Conservation (phyloP, 2,113 vertebrate genomes). For the Pan paniscus region DNA sequence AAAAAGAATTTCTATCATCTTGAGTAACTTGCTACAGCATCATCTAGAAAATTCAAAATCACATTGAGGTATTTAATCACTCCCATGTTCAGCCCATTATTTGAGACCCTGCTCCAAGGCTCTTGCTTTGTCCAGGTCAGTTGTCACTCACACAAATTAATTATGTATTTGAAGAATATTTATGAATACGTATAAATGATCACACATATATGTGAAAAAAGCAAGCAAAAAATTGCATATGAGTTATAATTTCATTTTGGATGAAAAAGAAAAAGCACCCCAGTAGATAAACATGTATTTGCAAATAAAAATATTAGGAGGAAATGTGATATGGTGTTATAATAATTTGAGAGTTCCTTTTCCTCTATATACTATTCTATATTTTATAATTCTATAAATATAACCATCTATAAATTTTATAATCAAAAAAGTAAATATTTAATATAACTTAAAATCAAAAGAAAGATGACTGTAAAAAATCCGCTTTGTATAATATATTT, state of each 20-base stretch:
- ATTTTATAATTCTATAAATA: not conserved
- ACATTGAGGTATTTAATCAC: not conserved
- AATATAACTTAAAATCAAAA: slow-evolving; percentile 27
- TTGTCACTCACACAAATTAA: not conserved
- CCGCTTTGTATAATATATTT: not conserved
- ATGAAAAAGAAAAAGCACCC: not conserved
- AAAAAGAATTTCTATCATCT: not conserved
- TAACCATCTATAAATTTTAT: not conserved
- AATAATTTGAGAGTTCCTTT: slow-evolving; percentile 3
- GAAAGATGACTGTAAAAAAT: not conserved
- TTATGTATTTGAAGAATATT: slow-evolving; percentile 23
- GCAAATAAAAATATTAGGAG: slow-evolving; percentile 11
- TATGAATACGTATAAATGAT: not conserved
- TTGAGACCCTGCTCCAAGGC: not conserved
- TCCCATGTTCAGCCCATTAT: not conserved
- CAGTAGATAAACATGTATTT: not conserved
- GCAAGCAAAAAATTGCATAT: not conserved
- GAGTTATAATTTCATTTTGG: not conserved
- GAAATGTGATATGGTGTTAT: not conserved
- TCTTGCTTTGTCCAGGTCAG: not conserved
- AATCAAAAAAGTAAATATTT: slow-evolving; percentile 19
- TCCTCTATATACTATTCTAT: not conserved
- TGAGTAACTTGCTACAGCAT: not conserved
- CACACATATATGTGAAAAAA: not conserved
- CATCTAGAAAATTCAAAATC: not conserved